These are phyloP conservation scores for Limnodromus scolopaceus DNA, from an alignment of 2,797 vertebrate genomes.

Conservation along the genomic window DNA sequence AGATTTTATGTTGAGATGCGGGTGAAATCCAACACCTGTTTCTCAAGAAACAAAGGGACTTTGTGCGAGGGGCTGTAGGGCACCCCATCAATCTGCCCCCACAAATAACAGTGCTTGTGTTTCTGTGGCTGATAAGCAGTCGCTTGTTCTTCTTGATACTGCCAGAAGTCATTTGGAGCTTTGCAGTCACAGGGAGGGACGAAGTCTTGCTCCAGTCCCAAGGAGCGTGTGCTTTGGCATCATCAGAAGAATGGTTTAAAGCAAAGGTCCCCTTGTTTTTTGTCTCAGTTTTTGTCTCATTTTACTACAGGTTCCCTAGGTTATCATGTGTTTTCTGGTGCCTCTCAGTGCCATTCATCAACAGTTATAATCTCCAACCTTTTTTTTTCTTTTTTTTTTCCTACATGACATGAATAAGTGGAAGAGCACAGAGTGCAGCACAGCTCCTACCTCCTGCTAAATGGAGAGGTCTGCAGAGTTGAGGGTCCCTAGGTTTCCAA, in stretches of 20 bases:
- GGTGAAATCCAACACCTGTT: neutral
- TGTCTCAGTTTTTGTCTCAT: neutral
- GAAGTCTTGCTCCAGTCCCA: neutral
- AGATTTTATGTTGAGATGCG: neutral
- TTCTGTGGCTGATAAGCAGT: neutral
- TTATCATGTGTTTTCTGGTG: neutral
- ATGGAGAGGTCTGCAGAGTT: neutral
- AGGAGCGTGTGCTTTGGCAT: neutral
- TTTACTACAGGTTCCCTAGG: neutral
- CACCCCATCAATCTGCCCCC: neutral
- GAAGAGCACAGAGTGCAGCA: neutral
- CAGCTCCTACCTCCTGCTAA: neutral
- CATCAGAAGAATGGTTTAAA: neutral
- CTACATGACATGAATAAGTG: neutral
- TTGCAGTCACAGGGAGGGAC: neutral
- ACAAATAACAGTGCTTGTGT: neutral
- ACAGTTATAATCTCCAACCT: neutral
- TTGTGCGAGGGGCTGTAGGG: neutral
- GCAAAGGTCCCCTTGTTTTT: neutral
- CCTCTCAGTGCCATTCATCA: neutral
- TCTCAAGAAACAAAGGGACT: neutral
- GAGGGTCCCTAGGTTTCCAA: neutral
- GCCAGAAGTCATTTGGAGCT: neutral
- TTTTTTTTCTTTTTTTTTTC: neutral
- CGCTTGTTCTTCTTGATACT: neutral